A percentile compares a stretch with the other conserved stretches of the same genome.
These are phyloP conservation scores for Coecobrya sp. DNA, from an alignment of 2,888 invertebrate genomes.

Conservation along the genomic window DNA sequence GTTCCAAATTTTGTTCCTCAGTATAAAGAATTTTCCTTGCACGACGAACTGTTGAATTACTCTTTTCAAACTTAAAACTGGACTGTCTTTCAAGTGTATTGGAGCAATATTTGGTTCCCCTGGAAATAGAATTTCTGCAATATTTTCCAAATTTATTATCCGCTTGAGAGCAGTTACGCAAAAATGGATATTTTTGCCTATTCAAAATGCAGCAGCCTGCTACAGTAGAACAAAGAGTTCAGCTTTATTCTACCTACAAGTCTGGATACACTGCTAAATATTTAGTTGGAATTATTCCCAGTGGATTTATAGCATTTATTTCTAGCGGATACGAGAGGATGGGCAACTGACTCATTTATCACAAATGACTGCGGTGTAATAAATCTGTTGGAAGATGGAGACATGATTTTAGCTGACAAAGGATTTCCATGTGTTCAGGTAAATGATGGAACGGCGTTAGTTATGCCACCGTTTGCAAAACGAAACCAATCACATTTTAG, in stretches of 20 bases:
- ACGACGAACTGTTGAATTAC: no score
- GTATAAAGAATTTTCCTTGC: no score
- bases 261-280: conserved; percentile 80
- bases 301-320: conserved; percentile 79
- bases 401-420: conserved; percentile 71
- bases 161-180: no score
- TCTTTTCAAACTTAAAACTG: no score
- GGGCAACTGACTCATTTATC: conserved; percentile 80
- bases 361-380: conserved; percentile 69
- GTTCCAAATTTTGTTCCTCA: no score
- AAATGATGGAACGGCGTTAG: conserved; percentile 26
- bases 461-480: conserved; percentile 72
- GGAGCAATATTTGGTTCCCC: no score
- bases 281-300: conserved; percentile 81
- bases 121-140: no score
- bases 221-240: conserved; percentile 55
- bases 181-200: no score
- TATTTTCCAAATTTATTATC: no score
- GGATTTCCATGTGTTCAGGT: conserved; percentile 62
- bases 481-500: conserved; percentile 52
- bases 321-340: conserved; percentile 82
- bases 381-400: conserved; percentile 49
- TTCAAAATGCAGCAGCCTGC: conserved; percentile 49
- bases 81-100: no score
- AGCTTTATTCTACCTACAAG: conserved; percentile 82